Percentiles rank a stretch among this genome's conserved stretches.
phyloP scores from a whole-genome alignment of 2,113 vertebrate species.

The Podilymbus podiceps region DNA sequence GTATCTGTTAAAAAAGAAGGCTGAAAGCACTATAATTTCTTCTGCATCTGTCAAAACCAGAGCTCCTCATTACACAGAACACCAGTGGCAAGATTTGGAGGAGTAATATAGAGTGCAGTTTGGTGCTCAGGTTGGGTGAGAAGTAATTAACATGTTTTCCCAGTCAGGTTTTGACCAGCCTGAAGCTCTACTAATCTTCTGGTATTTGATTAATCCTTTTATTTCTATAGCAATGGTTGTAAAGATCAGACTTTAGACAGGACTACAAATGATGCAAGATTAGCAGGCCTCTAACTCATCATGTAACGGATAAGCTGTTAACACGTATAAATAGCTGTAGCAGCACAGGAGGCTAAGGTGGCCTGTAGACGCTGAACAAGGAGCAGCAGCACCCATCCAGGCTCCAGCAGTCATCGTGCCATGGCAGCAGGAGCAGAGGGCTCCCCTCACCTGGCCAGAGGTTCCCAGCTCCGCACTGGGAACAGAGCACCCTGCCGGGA shows the following conservation, averaged over 20 bases:
- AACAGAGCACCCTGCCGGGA: not conserved
- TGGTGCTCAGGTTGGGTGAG: not conserved
- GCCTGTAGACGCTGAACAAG: not conserved
- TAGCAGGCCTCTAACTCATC: not conserved
- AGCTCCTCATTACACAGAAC: not conserved
- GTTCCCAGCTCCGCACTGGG: not conserved
- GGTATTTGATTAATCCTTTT: constrained; percentile 23
- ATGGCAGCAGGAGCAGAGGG: not conserved
- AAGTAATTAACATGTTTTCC: not conserved
- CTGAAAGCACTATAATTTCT: not conserved
- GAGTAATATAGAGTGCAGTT: not conserved
- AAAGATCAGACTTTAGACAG: constrained; percentile 19
- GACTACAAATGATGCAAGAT: constrained; percentile 9
- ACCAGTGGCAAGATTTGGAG: not conserved
- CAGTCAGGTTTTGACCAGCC: not conserved
- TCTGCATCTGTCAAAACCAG: not conserved
- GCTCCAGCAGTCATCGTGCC: not conserved
- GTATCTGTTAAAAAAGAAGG: not conserved
- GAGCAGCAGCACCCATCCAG: not conserved
- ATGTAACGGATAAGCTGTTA: not conserved
- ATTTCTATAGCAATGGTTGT: not conserved
- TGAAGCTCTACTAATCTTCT: constrained; percentile 8
- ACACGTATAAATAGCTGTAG: not conserved
- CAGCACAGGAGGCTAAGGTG: not conserved
- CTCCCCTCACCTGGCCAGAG: not conserved